A percentile compares a stretch with the other conserved stretches of the same genome.
phyloP scores from a whole-genome alignment of 2,113 vertebrate species.

The Sinocyclocheilus rhinocerous region DNA sequence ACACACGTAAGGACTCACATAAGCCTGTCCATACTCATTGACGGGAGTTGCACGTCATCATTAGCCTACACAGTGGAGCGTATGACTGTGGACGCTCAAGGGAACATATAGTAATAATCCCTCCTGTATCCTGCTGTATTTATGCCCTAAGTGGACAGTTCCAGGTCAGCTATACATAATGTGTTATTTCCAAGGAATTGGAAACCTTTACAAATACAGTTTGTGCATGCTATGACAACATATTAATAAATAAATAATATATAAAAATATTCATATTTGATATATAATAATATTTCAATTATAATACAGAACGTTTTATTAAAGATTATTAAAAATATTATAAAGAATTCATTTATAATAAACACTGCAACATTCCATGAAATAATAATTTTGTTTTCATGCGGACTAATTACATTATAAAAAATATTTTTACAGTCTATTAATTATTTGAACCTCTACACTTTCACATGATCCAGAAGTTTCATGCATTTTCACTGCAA shows the following conservation, averaged over 20 bases:
- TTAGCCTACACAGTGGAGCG: constrained; percentile 62
- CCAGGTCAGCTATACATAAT: constrained; percentile 69
- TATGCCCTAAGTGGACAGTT: constrained; percentile 62
- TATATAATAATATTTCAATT: no score
- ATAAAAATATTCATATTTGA: no score
- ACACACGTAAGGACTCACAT: not conserved
- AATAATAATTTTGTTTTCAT: no score
- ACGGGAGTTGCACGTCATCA: constrained; percentile 61
- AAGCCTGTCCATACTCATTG: constrained; percentile 30
- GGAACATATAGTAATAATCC: constrained; percentile 48
- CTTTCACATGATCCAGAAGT: not conserved
- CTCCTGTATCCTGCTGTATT: constrained; percentile 58
- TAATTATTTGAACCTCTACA: not conserved
- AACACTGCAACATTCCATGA: no score
- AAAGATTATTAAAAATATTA: no score
- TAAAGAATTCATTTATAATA: no score
- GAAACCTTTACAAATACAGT: constrained; percentile 21
- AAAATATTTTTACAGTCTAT: no score
- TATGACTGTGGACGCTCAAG: constrained; percentile 53
- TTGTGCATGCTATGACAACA: not conserved
- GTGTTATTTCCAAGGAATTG: constrained; percentile 57
- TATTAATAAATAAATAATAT: no score
- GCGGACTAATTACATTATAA: no score
- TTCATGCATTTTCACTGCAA: not conserved
- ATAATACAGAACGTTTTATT: no score